phyloP scores from a whole-genome alignment of 2,113 vertebrate species.

The Tetraodon nigroviridis region DNA sequence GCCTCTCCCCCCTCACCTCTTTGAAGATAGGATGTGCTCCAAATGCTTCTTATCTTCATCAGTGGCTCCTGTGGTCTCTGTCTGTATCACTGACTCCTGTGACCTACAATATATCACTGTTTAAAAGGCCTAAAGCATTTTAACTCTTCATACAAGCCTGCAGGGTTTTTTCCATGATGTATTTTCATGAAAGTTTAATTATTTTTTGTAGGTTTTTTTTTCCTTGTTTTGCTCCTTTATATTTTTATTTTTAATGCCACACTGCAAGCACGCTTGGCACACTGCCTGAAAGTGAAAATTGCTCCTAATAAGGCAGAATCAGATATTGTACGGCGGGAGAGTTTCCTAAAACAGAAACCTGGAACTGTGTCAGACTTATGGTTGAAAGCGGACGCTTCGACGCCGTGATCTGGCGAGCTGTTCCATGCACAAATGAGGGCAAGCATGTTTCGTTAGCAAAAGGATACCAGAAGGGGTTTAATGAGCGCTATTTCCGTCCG shows the following conservation, averaged over 20 bases:
- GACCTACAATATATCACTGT: conserved; percentile 49
- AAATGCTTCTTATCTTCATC: conserved; percentile 60
- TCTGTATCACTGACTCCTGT: conserved; percentile 49
- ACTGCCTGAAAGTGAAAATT: conserved; percentile 15
- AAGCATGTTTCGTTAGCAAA: conserved; percentile 38
- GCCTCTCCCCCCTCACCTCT: conserved; percentile 10
- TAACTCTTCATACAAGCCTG: conserved; percentile 30
- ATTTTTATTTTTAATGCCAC: not conserved
- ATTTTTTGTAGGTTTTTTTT: conserved; percentile 4
- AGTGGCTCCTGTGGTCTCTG: conserved; percentile 49
- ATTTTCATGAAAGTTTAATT: conserved; percentile 48
- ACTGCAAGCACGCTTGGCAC: too few relatives aligned
- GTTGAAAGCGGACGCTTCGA: conserved; percentile 30
- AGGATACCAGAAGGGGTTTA: conserved; percentile 49
- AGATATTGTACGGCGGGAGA: conserved; percentile 10
- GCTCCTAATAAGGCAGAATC: conserved; percentile 20
- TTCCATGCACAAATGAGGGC: conserved; percentile 34
- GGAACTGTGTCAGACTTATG: conserved; percentile 22
- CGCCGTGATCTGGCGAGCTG: conserved; percentile 34
- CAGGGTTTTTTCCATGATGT: conserved; percentile 20
- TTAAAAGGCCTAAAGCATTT: conserved; percentile 35
- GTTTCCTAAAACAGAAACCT: conserved; percentile 29
- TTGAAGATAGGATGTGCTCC: conserved; percentile 39
- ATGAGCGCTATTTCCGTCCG: conserved; percentile 26
- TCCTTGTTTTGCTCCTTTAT: not conserved